These are phyloP conservation scores for Parascotia fuliginaria DNA, from an alignment of 2,888 invertebrate genomes.

Conservation along the genomic window DNA sequence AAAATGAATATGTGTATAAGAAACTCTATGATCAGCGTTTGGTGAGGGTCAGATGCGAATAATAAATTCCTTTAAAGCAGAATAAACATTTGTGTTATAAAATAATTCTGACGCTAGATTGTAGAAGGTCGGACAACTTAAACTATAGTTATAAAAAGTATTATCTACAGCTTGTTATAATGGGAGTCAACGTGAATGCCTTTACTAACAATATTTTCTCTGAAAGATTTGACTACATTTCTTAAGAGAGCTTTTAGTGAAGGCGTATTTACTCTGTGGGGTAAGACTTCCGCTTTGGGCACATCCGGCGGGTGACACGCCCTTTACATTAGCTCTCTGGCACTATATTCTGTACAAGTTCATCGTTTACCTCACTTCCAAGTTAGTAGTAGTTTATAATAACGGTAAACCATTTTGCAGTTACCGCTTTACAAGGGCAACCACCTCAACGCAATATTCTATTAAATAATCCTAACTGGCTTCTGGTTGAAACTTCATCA, in stretches of 20 bases:
- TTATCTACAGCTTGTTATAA: background rate
- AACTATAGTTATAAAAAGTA: conserved; percentile 20
- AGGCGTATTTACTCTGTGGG: conserved; percentile 41
- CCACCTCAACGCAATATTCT: conserved; percentile 15
- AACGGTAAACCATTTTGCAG: conserved; percentile 34
- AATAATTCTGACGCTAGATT: background rate
- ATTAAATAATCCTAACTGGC: conserved; percentile 14
- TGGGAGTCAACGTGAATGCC: conserved; percentile 13
- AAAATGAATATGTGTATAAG: conserved; percentile 27
- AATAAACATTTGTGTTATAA: conserved; percentile 27
- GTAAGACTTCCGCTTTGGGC: conserved; percentile 43
- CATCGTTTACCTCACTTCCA: conserved; percentile 24
- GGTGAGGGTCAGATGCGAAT: conserved; percentile 29
- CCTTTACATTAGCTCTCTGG: conserved; percentile 42
- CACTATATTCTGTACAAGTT: conserved; percentile 33
- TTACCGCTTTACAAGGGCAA: conserved; percentile 22
- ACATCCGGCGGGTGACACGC: conserved; percentile 47
- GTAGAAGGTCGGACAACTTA: conserved; percentile 10
- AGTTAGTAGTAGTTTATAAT: conserved; percentile 29
- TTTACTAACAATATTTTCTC: conserved; percentile 33
- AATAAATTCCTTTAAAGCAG: conserved; percentile 20
- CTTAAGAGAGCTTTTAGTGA: conserved; percentile 47
- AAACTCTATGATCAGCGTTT: conserved; percentile 31
- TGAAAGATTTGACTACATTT: conserved; percentile 36
- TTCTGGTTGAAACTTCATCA: conserved; percentile 4